Conservation (phyloP, 2,797 vertebrate species). For the Hipposideros larvatus region DNA sequence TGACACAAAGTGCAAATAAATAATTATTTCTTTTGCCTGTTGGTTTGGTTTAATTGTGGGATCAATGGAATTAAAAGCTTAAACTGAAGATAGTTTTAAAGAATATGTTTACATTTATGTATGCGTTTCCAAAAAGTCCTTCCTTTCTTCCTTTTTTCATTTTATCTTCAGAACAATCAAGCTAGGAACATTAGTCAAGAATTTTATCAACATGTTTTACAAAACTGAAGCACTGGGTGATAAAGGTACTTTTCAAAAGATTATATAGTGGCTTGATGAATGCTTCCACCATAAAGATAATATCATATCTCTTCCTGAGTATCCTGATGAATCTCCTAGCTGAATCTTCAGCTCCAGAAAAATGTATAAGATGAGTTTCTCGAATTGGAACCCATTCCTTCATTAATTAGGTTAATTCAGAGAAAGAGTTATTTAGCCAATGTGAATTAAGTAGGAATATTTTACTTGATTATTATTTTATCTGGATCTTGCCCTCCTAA, state of each 20-base stretch:
- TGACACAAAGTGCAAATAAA: neutral
- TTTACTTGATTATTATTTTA: neutral
- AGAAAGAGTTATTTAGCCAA: neutral
- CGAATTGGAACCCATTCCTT: neutral
- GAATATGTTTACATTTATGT: neutral
- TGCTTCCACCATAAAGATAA: neutral
- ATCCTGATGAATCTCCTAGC: neutral
- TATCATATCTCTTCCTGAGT: neutral
- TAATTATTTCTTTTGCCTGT: neutral
- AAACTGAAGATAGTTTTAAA: neutral
- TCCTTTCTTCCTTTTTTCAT: neutral
- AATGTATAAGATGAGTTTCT: neutral
- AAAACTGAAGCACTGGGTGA: neutral
- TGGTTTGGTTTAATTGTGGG: neutral
- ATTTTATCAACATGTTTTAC: neutral
- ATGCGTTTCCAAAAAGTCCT: neutral
- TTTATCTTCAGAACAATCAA: neutral
- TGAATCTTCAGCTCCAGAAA: neutral
- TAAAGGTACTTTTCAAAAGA: neutral
- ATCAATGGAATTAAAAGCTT: neutral
- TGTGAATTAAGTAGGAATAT: neutral
- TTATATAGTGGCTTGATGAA: neutral
- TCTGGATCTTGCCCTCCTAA: neutral
- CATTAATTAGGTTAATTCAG: neutral
- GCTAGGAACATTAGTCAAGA: neutral